phyloP scores from a whole-genome alignment of 2,113 vertebrate species.

The Cynoglossus semilaevis region DNA sequence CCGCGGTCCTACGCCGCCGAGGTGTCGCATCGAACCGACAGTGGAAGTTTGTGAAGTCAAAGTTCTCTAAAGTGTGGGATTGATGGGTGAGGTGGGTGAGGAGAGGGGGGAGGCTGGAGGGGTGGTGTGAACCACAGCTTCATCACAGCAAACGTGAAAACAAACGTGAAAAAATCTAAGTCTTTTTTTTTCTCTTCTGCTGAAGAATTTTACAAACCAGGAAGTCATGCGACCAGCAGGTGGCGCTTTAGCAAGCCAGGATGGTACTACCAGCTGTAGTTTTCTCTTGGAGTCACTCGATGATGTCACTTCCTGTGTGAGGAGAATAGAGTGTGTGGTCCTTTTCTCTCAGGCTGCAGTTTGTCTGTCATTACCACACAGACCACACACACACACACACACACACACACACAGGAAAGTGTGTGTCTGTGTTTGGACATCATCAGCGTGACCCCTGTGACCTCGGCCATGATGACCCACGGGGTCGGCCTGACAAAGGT shows the following conservation, averaged over 20 bases:
- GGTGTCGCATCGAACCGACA: too few species aligned
- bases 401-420: conserved; percentile 32
- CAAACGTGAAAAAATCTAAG: too few species aligned
- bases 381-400: conserved; percentile 30
- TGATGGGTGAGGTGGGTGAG: neutral
- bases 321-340: conserved; percentile 17
- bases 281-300: neutral
- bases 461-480: conserved; percentile 20
- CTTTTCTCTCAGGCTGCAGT: conserved; percentile 14
- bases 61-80: too few species aligned
- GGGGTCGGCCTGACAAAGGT: conserved; percentile 31
- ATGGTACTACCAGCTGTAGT: neutral
- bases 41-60: too few species aligned
- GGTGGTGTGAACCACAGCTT: too few species aligned
- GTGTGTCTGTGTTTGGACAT: conserved; percentile 15
- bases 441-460: neutral
- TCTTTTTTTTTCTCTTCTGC: too few species aligned
- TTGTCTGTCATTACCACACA: conserved; percentile 31
- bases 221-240: neutral
- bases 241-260: neutral
- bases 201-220: too few species aligned
- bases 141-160: too few species aligned
- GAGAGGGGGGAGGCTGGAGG: neutral
- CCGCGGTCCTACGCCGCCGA: too few species aligned
- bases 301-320: neutral